A percentile compares a stretch with the other conserved stretches of the same genome.
phyloP scores from a whole-genome alignment of 2,113 vertebrate genomes.

The Rhea americana region DNA sequence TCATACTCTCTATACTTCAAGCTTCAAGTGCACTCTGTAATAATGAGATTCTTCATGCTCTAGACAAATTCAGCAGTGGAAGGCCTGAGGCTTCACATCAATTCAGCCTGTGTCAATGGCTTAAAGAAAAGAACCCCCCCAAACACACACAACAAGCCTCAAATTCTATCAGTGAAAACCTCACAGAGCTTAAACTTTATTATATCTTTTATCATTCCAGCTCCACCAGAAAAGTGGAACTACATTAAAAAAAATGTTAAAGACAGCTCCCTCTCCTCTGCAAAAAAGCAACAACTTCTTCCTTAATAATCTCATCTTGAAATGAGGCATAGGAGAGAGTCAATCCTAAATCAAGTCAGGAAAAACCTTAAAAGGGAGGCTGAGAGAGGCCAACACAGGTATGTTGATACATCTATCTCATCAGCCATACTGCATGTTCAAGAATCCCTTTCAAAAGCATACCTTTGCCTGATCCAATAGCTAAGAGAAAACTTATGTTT shows the following conservation, averaged over 20 bases:
- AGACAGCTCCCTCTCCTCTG: neutral
- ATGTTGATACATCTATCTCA: neutral
- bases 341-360: neutral
- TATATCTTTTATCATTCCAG: neutral
- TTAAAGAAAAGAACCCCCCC: neutral
- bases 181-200: neutral
- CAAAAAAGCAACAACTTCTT: neutral
- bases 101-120: slow-evolving; percentile 39
- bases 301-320: neutral
- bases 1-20: slow-evolving; percentile 20
- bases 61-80: slow-evolving; percentile 53
- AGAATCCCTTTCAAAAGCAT: neutral
- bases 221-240: neutral
- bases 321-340: neutral
- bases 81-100: slow-evolving; percentile 48
- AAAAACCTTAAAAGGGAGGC: neutral
- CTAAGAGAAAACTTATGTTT: neutral
- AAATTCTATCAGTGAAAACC: slow-evolving; percentile 9
- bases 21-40: slow-evolving; percentile 43
- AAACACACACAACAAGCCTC: neutral
- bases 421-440: neutral
- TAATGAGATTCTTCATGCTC: slow-evolving; percentile 65
- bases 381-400: neutral
- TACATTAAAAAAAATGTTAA: neutral
- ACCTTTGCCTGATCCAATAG: neutral